phyloP scores from a whole-genome alignment of 2,888 invertebrate species.

The Sphaerophoria rueppellii region DNA sequence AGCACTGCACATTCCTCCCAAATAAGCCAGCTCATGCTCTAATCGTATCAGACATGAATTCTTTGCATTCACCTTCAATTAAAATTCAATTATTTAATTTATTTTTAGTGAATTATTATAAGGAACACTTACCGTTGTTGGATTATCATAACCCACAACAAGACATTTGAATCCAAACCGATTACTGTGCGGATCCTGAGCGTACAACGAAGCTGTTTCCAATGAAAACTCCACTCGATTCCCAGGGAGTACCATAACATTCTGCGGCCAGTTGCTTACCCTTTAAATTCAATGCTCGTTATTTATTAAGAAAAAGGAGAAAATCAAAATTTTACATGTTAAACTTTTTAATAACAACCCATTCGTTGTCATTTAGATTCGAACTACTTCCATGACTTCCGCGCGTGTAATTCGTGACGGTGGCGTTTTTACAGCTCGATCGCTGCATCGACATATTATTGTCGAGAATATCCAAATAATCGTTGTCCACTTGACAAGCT shows the following conservation, averaged over 20 bases:
- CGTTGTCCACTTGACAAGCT: conserved; percentile 76
- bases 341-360: conserved; percentile 87
- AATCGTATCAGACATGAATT: conserved; percentile 84
- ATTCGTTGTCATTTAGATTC: conserved; percentile 80
- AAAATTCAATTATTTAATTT: not conserved
- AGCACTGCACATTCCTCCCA: conserved; percentile 95
- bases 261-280: conserved; percentile 89
- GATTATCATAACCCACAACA: conserved; percentile 92
- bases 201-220: conserved; percentile 97
- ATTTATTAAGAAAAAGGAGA: not conserved
- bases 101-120: too few relatives aligned
- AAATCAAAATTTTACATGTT: conserved; percentile 82
- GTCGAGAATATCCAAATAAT: conserved; percentile 80
- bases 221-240: conserved; percentile 97
- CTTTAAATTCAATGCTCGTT: conserved; percentile 74
- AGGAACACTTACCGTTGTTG: conserved; percentile 80
- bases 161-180: conserved; percentile 91
- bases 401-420: conserved; percentile 77
- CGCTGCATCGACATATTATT: conserved; percentile 78
- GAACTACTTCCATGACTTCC: conserved; percentile 76
- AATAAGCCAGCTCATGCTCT: conserved; percentile 94
- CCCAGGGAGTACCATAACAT: conserved; percentile 93
- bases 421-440: conserved; percentile 75
- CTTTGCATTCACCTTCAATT: conserved; percentile 78
- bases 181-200: conserved; percentile 92